Conservation (phyloP, 37 sponge, comb jelly and placozoan species). For the Haliclona indistincta region DNA sequence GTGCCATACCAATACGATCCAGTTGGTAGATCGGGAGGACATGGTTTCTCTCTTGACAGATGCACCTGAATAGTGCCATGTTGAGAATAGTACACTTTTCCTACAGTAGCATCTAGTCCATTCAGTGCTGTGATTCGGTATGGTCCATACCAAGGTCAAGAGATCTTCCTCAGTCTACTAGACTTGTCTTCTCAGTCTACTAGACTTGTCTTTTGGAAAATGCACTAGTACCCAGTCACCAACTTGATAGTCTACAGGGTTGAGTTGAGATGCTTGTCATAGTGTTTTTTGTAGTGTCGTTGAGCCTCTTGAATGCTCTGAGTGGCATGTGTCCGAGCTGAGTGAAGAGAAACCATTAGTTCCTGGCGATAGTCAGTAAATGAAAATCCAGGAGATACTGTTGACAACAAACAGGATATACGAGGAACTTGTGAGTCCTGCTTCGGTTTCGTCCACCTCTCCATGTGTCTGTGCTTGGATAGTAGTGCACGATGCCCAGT, state of each 20-base stretch:
- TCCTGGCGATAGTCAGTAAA: background rate
- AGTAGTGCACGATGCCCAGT: slow-evolving; percentile 47
- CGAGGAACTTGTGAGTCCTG: no score
- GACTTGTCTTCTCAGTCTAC: background rate
- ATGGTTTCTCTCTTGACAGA: background rate
- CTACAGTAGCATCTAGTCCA: background rate
- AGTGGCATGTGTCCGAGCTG: background rate
- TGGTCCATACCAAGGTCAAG: background rate
- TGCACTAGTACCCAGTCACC: background rate
- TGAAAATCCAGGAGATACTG: background rate
- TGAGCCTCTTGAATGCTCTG: background rate
- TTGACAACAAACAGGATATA: no score
- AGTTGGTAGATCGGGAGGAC: background rate
- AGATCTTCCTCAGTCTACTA: background rate
- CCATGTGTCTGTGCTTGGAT: slow-evolving; percentile 26
- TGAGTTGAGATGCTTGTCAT: no score
- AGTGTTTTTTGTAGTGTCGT: background rate
- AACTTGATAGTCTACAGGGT: background rate
- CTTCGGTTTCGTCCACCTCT: no score
- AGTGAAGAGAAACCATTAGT: background rate
- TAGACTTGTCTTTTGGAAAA: background rate
- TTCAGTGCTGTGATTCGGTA: background rate
- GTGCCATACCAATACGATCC: background rate
- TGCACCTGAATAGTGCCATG: background rate
- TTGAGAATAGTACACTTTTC: background rate